Base-by-base conservation (phyloP, 2,888 invertebrate species). In the Nasonovia ribisnigri region DNA sequence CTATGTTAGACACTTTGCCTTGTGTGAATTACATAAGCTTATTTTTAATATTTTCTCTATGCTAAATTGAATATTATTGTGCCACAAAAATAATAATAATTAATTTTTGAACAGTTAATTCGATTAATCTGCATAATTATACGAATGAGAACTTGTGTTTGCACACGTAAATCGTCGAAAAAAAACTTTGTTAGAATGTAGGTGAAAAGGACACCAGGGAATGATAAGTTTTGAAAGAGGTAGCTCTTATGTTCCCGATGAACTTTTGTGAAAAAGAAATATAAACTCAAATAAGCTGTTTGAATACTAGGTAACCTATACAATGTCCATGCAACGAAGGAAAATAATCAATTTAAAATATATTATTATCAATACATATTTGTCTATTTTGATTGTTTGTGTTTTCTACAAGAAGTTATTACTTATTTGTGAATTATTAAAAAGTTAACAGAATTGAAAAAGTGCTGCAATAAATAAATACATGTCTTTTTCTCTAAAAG, bases 341-440 rank as follows among this genome's bases (percentile, higher is more conserved):
- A 77, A 36, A 77, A 77, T 67, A 67, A n/a, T 67, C n/a, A 67
- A 36, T 67, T 67, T 67, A n/a, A 67, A 67, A 67, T 67, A 67
- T 67, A 77, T 77, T 42, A 20, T 24, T 77, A 77, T 24, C 8
- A 77, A 77, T 77, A 77, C 36, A 36, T 5, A 42, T 77, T 77
- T 36, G 36, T 77, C 8, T 36, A 20, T 77, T 77, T 77, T 20
- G 20, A 36, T 77, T 77, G 77, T 42, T 42, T 36, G 6, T 77
- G 8, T 36, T 36, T 2, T 77, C 20, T 77, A 20, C 36, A 77
- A 77, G 77, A 36, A 36, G 20, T 77, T 77, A 77, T 36, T 8
- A 36, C 36, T 36, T n/a, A 67, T 67, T n/a, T 16, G 16, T 67
- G 67, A 36, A 42, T 77, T 36, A 77, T 67, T 67, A 36, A n/a